Conservation (phyloP, 2,888 invertebrate genomes). For the Endomychus coccineus region DNA sequence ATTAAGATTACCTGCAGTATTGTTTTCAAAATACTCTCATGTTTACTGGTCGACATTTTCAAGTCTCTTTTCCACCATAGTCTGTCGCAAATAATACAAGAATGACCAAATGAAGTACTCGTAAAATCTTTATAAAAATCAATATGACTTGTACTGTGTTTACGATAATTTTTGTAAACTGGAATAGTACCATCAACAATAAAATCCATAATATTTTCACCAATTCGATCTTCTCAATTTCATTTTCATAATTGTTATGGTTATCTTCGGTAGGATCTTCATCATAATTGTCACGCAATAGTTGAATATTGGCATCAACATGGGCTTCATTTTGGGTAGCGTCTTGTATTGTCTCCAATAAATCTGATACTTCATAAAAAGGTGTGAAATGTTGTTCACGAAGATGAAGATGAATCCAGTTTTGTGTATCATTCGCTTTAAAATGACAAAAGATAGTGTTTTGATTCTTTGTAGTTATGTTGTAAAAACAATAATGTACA, state of each 20-base stretch:
- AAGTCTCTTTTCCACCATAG: too few species aligned
- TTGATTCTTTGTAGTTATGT: slow-evolving; percentile 29
- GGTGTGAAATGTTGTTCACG: slow-evolving; percentile 16
- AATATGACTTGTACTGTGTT: slow-evolving; percentile 23
- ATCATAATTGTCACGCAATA: slow-evolving; percentile 7
- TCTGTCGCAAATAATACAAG: too few species aligned
- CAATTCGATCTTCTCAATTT: slow-evolving; percentile 26
- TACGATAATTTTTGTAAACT: slow-evolving; percentile 27
- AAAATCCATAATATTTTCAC: slow-evolving; percentile 26
- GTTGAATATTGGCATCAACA: slow-evolving; percentile 25
- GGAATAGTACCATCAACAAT: slow-evolving; percentile 27
- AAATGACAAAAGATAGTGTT: slow-evolving; percentile 32
- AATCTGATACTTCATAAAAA: slow-evolving; percentile 27
- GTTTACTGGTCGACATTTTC: too few species aligned
- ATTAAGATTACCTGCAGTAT: too few species aligned
- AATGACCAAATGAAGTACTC: slow-evolving; percentile 18
- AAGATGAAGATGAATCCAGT: slow-evolving; percentile 35
- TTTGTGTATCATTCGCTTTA: slow-evolving; percentile 18
- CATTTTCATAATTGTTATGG: slow-evolving; percentile 26
- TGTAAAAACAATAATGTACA: slow-evolving; percentile 31
- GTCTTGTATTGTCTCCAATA: slow-evolving; percentile 26
- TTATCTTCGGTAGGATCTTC: slow-evolving; percentile 27
- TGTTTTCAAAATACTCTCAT: too few species aligned
- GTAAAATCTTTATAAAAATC: slow-evolving; percentile 25
- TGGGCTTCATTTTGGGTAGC: slow-evolving; percentile 19